Conservation (phyloP, 2,888 invertebrate genomes). For the Galeruca laticollis region DNA sequence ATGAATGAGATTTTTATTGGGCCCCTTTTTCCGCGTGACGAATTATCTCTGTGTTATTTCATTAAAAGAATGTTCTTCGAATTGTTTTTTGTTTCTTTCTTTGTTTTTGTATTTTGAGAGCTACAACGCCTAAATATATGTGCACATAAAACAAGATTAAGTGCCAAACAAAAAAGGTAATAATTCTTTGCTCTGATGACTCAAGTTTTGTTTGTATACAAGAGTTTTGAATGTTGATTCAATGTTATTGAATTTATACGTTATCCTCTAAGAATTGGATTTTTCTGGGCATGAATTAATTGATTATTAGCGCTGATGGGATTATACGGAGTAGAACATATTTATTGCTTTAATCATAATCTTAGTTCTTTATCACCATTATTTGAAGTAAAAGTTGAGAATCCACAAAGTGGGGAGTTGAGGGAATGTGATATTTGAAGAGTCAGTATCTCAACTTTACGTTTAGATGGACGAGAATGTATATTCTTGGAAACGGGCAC, state of each 20-base stretch:
- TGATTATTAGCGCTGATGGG: no score
- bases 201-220: not conserved
- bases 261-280: no score
- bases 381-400: no score
- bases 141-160: slow-evolving; percentile 2
- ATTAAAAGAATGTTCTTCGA: not conserved
- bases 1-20: not conserved
- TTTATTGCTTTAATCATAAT: no score
- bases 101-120: not conserved
- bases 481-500: no score
- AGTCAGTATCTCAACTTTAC: no score
- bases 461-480: no score
- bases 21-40: not conserved
- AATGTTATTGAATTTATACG: not conserved
- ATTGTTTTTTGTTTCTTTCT: not conserved
- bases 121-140: not conserved
- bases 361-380: no score
- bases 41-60: slow-evolving; percentile 1
- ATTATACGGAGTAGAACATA: no score
- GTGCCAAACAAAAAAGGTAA: not conserved
- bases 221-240: not conserved
- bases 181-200: not conserved
- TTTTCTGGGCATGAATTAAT: no score
- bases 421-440: no score
- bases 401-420: no score